Evolutionary conservation across 23 tunicate genomes (phyloP).

Genomic region (Pegea sp.): DNA sequence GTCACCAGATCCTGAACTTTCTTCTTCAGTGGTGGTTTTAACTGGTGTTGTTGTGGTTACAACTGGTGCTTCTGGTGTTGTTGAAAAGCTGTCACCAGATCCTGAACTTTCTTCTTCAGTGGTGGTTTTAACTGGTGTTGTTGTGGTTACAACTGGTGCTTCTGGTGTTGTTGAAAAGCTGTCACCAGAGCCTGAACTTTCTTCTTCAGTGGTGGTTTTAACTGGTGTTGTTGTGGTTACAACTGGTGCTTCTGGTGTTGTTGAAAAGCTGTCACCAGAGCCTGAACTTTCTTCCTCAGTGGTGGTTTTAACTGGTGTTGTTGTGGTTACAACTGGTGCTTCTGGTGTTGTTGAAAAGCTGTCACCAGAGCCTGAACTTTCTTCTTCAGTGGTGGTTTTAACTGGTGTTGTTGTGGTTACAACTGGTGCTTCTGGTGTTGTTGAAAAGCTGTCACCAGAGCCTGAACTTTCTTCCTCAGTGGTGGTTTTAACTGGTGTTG

Average conservation of each 20-base stretch:
- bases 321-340: slow-evolving; percentile 14
- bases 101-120: slow-evolving; percentile 32
- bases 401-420: slow-evolving; percentile 13
- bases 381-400: slow-evolving; percentile 17
- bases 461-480: slow-evolving; percentile 47
- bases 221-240: slow-evolving; percentile 22
- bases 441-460: slow-evolving; percentile 25
- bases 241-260: slow-evolving; percentile 11
- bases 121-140: slow-evolving; percentile 11
- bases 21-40: slow-evolving; percentile 28
- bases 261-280: background rate
- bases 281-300: slow-evolving; percentile 1
- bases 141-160: slow-evolving; percentile 23
- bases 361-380: slow-evolving; percentile 18
- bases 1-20: no score
- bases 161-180: slow-evolving; percentile 11
- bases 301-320: slow-evolving; percentile 36
- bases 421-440: slow-evolving; percentile 14
- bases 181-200: slow-evolving; percentile 44
- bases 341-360: slow-evolving; percentile 16
- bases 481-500: slow-evolving; percentile 10
- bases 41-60: slow-evolving; percentile 18
- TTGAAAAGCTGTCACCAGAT: slow-evolving; percentile 23
- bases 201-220: slow-evolving; percentile 13
- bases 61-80: slow-evolving; percentile 13